Evolutionary conservation across 2,113 vertebrate genomes (phyloP).

Genomic region (Notothenia rossii): DNA sequence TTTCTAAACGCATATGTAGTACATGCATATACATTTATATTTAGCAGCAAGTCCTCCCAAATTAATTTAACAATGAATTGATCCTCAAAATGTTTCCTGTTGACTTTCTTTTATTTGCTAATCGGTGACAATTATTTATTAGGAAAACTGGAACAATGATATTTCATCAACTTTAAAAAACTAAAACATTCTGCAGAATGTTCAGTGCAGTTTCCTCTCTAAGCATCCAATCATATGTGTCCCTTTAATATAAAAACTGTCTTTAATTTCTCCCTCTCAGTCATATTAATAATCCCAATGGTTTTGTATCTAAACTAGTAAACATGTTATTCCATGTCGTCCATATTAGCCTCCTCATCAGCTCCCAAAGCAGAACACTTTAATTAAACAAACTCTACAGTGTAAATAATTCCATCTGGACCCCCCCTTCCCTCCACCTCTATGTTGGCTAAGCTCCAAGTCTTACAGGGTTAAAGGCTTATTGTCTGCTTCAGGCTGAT

Average conservation of each 20-base stretch:
- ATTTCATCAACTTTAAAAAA: background rate
- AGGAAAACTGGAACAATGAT: background rate
- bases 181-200: background rate
- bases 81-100: background rate
- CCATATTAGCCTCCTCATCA: conserved; percentile 6
- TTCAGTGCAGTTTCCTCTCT: background rate
- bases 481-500: conserved; percentile 72
- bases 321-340: background rate
- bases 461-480: conserved; percentile 74
- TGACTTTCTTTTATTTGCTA: background rate
- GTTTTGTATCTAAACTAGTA: background rate
- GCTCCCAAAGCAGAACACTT: conserved; percentile 4
- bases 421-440: conserved; percentile 3
- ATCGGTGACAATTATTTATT: background rate
- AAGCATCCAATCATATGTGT: background rate
- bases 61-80: background rate
- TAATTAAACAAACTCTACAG: conserved; percentile 18
- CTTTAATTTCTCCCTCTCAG: background rate
- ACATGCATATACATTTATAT: background rate
- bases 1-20: background rate
- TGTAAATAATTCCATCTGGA: conserved; percentile 44
- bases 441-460: conserved; percentile 56
- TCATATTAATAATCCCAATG: background rate
- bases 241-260: background rate
- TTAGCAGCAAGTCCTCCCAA: background rate